Evolutionary conservation across 2,888 invertebrate genomes (phyloP).

Genomic region (Hydropsyche betteni): DNA sequence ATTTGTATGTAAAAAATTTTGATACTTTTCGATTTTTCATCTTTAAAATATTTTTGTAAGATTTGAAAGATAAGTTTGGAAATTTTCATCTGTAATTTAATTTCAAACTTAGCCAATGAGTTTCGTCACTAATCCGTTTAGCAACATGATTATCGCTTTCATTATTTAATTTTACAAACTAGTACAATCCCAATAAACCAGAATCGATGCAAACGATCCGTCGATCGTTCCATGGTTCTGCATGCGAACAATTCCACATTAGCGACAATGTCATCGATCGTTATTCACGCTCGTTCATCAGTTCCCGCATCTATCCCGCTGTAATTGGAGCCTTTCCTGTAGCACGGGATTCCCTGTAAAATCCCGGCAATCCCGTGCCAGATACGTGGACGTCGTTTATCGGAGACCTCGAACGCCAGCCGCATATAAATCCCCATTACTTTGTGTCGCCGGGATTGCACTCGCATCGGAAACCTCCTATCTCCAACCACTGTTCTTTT

Average conservation of each 20-base stretch:
- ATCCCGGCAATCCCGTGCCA: constrained; percentile 8
- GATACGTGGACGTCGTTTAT: constrained; percentile 26
- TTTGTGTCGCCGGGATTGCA: constrained; percentile 29
- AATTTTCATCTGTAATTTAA: too few species aligned
- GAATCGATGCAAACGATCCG: too few species aligned
- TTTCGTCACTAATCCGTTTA: too few species aligned
- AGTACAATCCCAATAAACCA: too few species aligned
- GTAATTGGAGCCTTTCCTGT: constrained; percentile 16
- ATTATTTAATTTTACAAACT: too few species aligned
- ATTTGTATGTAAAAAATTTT: too few species aligned
- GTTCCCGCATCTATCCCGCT: neutral
- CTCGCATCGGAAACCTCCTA: neutral
- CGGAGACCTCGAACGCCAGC: constrained; percentile 21
- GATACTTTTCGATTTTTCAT: too few species aligned
- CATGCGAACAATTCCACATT: neutral
- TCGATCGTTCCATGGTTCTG: neutral
- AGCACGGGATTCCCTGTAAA: neutral
- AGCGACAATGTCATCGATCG: neutral
- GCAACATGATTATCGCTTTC: too few species aligned
- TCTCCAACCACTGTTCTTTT: neutral
- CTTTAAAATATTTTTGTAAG: too few species aligned
- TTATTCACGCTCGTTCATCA: constrained; percentile 19
- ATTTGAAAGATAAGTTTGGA: too few species aligned
- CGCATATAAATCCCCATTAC: constrained; percentile 30
- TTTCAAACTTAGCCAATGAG: too few species aligned